A percentile compares a stretch with the other conserved stretches of the same genome.
Evolutionary conservation across 2,797 vertebrate species (phyloP).

Genomic region (Betta splendens): DNA sequence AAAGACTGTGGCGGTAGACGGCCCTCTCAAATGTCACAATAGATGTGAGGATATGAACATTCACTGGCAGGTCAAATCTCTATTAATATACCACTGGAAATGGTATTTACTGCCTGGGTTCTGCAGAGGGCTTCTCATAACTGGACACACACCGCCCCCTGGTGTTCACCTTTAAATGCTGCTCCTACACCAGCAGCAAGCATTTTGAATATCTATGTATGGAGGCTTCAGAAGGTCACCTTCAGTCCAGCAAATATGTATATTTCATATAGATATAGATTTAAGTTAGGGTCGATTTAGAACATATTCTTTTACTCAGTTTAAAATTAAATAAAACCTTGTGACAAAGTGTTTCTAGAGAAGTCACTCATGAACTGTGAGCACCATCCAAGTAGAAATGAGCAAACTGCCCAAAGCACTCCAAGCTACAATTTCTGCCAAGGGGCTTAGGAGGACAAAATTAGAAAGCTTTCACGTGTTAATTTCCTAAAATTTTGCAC

Average conservation of each 20-base stretch:
- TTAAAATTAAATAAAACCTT: no score
- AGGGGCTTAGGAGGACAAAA: no score
- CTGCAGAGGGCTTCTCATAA: background rate
- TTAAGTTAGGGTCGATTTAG: no score
- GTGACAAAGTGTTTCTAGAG: no score
- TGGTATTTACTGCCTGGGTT: conserved; percentile 13
- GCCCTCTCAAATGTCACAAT: conserved; percentile 71
- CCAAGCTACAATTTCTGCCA: no score
- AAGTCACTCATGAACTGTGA: no score
- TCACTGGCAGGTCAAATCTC: conserved; percentile 49
- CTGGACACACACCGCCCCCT: conserved; percentile 64
- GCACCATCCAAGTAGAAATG: background rate
- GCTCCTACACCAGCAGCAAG: background rate
- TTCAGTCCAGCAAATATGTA: no score
- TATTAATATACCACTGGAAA: conserved; percentile 50
- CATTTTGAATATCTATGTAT: background rate
- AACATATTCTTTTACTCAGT: no score
- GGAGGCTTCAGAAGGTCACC: no score
- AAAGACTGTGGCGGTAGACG: conserved; percentile 21
- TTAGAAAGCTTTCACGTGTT: no score
- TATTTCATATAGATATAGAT: no score
- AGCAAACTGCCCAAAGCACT: background rate
- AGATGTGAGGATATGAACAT: conserved; percentile 56
- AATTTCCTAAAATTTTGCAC: background rate
- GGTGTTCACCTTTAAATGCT: conserved; percentile 48